Base-by-base conservation (phyloP, 1,140 invertebrate genomes). In the Drosophila sechellia region DNA sequence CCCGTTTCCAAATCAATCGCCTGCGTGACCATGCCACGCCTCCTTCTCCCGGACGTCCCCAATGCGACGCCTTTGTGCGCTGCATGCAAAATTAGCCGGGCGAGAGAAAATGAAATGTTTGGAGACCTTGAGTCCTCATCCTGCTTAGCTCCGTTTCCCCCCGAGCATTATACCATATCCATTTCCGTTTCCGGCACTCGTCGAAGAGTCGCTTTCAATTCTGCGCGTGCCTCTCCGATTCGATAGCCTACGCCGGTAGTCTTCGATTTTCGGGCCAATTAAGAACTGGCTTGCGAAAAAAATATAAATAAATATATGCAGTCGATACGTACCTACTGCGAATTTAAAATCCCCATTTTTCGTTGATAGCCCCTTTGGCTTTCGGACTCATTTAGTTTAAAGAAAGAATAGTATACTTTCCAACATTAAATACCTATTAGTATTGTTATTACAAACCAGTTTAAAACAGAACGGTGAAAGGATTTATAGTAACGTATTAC, bases 1-100 rank as follows among this genome's bases (percentile, higher is more conserved):
- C 57, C 66, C 83, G 83, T 81, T 86, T 72, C 83, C 66, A 83
- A 86, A 86, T 86, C 83, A 86, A 86, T 86, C 83, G 83, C 79
- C 78, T 87, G 81, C 78, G 81, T 87, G 83, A 86, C 81, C 77
- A 45, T 43, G 27, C 53, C 68, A 45, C 40, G 20, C 50, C 63
- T 20, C 10, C n/a, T 43, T 31, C 68, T 8, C 15, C 40, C 13
- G 4, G 27, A 13, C 0, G 6, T 5, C 12, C 31, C n/a, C 46
- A 31, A 22, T 11, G 12, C 50, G 25, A 40, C 40, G 48, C 70
- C 69, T 57, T 72, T 87, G 83, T 86, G 83, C 60, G 83, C 83
- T 86, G 83, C 83, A 86, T 86, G 79, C 83, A 79, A 87, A 86
- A 86, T 86, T 87, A 86, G 83, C 25, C 45, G 22, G 57, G 34